phyloP scores from a whole-genome alignment of 2,888 invertebrate genomes.

The Idaea dimidiata region DNA sequence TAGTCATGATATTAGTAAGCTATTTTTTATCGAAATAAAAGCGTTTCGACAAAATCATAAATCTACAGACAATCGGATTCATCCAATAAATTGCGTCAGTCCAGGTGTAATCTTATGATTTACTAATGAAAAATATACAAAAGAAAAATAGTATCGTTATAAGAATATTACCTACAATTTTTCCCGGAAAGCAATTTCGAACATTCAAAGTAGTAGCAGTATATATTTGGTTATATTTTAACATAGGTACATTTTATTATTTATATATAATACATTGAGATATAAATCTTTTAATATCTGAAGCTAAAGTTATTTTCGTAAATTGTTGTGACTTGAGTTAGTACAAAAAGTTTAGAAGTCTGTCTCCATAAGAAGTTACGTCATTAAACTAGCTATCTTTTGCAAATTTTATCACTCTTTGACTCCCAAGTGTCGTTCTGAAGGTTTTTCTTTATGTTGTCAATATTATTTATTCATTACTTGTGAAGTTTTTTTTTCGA shows the following conservation, averaged over 20 bases:
- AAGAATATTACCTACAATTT: neutral
- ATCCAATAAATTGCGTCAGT: neutral
- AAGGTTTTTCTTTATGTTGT: too few species aligned
- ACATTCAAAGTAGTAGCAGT: neutral
- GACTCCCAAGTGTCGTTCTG: too few species aligned
- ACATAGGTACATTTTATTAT: too few species aligned
- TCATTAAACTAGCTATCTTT: constrained; percentile 25
- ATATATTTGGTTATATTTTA: too few species aligned
- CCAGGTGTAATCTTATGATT: neutral
- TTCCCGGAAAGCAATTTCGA: neutral
- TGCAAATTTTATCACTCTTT: constrained; percentile 39
- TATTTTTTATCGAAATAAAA: neutral
- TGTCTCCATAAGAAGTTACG: constrained; percentile 25
- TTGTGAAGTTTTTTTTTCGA: too few species aligned
- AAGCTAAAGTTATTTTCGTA: constrained; percentile 1
- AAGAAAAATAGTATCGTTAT: neutral
- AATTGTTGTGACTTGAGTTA: constrained; percentile 21
- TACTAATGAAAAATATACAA: neutral
- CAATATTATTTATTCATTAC: too few species aligned
- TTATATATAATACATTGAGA: too few species aligned
- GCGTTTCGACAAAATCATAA: neutral
- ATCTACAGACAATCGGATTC: neutral
- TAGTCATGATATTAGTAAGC: neutral
- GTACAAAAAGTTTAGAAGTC: constrained; percentile 39
- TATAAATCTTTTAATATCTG: too few species aligned